Conservation (phyloP, 2,797 vertebrate species). For the Apogon talboti region DNA sequence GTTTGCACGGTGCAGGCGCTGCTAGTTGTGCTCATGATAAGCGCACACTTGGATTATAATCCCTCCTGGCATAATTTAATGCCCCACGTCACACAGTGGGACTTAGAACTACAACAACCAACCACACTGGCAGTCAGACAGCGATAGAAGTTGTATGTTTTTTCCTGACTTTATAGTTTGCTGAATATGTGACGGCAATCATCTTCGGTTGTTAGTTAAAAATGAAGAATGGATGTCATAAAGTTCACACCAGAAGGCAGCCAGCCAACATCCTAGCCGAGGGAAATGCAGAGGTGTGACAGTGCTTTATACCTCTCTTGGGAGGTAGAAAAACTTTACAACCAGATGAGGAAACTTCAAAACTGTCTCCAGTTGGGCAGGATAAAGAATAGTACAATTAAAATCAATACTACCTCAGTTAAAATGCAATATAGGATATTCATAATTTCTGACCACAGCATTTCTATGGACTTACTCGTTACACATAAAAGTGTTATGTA, state of each 20-base stretch:
- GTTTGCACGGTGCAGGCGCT: conserved; percentile 57
- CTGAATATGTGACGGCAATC: conserved; percentile 49
- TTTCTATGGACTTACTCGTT: neutral
- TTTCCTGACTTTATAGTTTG: conserved; percentile 40
- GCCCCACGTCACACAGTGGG: conserved; percentile 36
- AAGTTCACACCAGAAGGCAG: conserved; percentile 42
- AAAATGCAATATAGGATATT: neutral
- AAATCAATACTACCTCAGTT: conserved; percentile 7
- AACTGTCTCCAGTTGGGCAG: neutral
- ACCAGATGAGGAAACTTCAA: conserved; percentile 6
- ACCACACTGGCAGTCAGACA: conserved; percentile 31
- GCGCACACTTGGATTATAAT: conserved; percentile 55
- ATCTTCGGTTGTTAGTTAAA: conserved; percentile 41
- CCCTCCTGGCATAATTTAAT: conserved; percentile 52
- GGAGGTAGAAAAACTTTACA: conserved; percentile 10
- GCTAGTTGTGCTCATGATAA: conserved; percentile 27
- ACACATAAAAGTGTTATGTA: no score
- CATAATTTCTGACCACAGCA: neutral
- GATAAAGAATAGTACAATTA: neutral
- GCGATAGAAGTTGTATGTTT: conserved; percentile 13
- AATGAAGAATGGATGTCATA: conserved; percentile 44
- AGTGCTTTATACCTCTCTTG: conserved; percentile 15
- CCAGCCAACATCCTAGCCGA: conserved; percentile 30
- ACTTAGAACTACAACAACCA: conserved; percentile 10
- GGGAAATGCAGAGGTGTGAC: conserved; percentile 39